Conservation (phyloP, 2,113 vertebrate species). For the Alaudala cheleensis region DNA sequence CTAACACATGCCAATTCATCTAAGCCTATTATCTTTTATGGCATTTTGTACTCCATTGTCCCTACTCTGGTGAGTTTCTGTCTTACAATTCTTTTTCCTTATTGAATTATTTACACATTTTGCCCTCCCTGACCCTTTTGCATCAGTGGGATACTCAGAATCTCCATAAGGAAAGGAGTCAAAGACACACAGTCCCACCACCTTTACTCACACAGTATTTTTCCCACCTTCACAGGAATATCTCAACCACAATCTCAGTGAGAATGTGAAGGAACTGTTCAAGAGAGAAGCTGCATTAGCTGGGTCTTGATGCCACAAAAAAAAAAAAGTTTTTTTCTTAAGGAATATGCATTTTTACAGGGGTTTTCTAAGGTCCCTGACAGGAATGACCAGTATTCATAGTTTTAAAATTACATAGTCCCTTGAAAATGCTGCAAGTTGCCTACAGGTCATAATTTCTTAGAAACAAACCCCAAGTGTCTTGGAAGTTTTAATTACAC, state of each 20-base stretch:
- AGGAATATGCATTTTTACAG: neutral
- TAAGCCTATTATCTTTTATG: slow-evolving; percentile 75
- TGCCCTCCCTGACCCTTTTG: neutral
- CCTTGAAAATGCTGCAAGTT: neutral
- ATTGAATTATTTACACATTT: slow-evolving; percentile 52
- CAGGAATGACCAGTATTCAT: neutral
- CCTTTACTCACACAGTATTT: neutral
- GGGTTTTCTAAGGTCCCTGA: neutral
- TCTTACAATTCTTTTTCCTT: slow-evolving; percentile 48
- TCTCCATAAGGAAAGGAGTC: neutral
- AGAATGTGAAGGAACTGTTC: neutral
- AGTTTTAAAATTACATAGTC: neutral
- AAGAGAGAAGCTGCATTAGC: neutral
- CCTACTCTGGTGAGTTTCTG: slow-evolving; percentile 52
- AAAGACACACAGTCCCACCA: neutral
- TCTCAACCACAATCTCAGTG: neutral
- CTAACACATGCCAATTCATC: slow-evolving; percentile 78
- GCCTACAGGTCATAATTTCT: neutral
- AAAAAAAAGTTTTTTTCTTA: neutral
- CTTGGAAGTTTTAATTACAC: neutral
- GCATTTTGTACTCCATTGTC: slow-evolving; percentile 67
- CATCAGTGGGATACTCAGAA: neutral
- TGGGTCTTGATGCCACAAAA: neutral
- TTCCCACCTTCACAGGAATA: slow-evolving; percentile 6
- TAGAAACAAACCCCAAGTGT: neutral